phyloP scores from a whole-genome alignment of 2,113 vertebrate species.

The Phaethon lepturus region DNA sequence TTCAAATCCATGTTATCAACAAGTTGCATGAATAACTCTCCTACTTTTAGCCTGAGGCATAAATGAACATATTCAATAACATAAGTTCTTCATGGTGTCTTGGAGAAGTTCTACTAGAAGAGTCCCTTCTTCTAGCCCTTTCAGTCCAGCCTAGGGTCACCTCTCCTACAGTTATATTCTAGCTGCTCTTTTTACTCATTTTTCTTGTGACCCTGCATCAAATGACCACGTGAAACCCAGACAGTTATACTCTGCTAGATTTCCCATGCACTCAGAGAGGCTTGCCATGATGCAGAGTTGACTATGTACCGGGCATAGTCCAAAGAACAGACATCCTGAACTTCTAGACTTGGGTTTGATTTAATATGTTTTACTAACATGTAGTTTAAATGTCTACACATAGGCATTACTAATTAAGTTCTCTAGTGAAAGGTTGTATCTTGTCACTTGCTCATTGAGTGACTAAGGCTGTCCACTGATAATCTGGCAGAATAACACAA shows the following conservation, averaged over 20 bases:
- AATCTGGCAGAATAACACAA: background rate
- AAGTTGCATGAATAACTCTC: background rate
- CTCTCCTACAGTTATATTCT: background rate
- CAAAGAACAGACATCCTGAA: background rate
- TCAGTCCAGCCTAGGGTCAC: background rate
- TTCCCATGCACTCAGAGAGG: background rate
- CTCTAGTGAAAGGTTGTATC: background rate
- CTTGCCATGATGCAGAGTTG: background rate
- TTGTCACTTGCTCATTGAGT: background rate
- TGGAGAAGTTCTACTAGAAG: too few relatives aligned
- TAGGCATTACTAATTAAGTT: background rate
- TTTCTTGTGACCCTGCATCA: background rate
- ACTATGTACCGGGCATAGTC: background rate
- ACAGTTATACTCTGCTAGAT: background rate
- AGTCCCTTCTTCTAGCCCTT: background rate
- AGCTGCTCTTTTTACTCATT: background rate
- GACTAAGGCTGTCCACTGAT: background rate
- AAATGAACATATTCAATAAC: background rate
- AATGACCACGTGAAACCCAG: background rate
- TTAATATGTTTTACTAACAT: background rate
- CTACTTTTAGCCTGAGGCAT: background rate
- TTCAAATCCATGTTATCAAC: background rate
- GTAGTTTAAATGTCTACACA: background rate
- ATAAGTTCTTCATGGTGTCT: background rate
- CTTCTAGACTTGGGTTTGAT: background rate